phyloP scores from a whole-genome alignment of 2,888 invertebrate species.

The Mythimna impura region DNA sequence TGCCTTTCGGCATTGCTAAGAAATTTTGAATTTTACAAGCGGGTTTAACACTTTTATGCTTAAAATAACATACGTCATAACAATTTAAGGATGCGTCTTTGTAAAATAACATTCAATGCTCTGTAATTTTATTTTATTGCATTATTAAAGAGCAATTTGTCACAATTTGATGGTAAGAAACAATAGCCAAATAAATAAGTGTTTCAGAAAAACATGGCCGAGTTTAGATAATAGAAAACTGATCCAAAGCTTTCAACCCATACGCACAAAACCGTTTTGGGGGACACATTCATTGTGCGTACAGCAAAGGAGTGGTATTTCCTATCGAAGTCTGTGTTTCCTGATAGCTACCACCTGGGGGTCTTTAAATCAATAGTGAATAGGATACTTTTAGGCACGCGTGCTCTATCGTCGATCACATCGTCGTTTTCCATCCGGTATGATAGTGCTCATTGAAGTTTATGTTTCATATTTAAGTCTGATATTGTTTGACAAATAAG shows the following conservation, averaged over 20 bases:
- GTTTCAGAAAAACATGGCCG: background rate
- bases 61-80: slow-evolving; percentile 3
- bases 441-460: background rate
- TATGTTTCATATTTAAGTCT: background rate
- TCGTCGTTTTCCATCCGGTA: no score
- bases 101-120: background rate
- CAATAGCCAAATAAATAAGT: no score
- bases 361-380: no score
- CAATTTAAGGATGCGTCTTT: background rate
- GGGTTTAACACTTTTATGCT: slow-evolving; percentile 2
- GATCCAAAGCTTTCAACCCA: no score
- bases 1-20: slow-evolving; percentile 38
- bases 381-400: no score
- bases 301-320: no score
- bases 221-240: background rate
- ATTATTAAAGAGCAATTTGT: background rate
- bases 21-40: slow-evolving; percentile 44
- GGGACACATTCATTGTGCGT: no score
- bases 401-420: no score
- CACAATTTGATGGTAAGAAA: background rate
- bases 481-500: background rate
- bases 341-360: no score
- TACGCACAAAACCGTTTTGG: no score
- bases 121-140: no score
- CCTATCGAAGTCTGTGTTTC: no score